Evolutionary conservation across 2,797 vertebrate species (phyloP), one percentile per base, ranked within the genome.

Genomic region (Sebastes melanostomus): DNA sequence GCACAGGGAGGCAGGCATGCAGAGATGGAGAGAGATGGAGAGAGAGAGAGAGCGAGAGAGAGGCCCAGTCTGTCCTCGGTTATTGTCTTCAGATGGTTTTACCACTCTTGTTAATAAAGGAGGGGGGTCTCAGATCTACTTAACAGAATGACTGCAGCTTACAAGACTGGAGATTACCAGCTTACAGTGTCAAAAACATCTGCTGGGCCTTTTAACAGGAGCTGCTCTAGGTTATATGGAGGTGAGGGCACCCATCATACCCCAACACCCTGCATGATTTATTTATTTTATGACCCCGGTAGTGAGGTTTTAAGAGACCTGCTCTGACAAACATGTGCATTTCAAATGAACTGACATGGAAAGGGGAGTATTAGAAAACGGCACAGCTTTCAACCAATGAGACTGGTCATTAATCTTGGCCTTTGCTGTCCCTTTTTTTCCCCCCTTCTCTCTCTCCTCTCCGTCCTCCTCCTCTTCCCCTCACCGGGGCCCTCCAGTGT

Each of bases 71-170:
- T 95, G 96, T 96, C 91, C 95, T 92, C 95, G 88, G 94, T 97
- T 97, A 97, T 97, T 97, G 97, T 98, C 97, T 97, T 97, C 95
- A 96, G 96, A 97, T 97, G 96, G 96, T 96, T 97, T 97, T 96
- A 97, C 96, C 97, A 97, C 96, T 98, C 96, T 95, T 96, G 96
- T 96, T 98, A 97, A 97, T 98, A 97, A 98, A 96, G 94, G 94
- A 77, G 86, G 80, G 61, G 88, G 84, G 94, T 93, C 94, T 94
- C 89, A 92, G 95, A 96, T 97, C 96, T 97, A 96, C 97, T 97
- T 97, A 97, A 96, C 95, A 93, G 96, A 97, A 97, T 96, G 96
- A 97, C 96, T 96, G 95, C 95, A 95, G 94, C 93, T 93, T 97
- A 96, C 95, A 96, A 96, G 95, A 93, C 93, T 96, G 95, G 95